These are phyloP conservation scores for Eugnorisma glareosa DNA, from an alignment of 2,888 invertebrate species.

Conservation along the genomic window DNA sequence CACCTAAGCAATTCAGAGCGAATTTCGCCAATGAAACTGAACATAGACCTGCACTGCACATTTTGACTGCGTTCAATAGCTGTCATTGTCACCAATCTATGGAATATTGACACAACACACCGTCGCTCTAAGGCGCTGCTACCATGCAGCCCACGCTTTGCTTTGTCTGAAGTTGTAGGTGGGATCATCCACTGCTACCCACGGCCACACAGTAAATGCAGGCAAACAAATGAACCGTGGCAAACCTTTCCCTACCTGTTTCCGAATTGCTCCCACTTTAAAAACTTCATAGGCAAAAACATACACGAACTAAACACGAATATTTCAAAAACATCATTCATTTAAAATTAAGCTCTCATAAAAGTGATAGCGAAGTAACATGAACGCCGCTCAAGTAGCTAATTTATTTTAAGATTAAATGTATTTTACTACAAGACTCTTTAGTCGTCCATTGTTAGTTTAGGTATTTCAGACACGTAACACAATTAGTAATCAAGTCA, in stretches of 20 bases:
- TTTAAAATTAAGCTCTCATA: constrained; percentile 26
- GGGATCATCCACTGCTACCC: neutral
- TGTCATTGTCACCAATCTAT: neutral
- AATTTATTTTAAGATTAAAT: constrained; percentile 38
- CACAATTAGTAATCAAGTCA: constrained; percentile 33
- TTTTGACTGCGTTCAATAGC: neutral
- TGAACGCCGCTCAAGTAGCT: constrained; percentile 2
- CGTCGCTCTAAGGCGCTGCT: neutral
- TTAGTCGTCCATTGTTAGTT: constrained; percentile 22
- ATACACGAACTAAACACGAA: neutral
- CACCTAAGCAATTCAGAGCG: constrained; percentile 5
- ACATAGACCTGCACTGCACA: neutral
- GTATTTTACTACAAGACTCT: constrained; percentile 22
- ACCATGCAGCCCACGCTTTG: neutral
- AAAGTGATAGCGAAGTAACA: constrained; percentile 18
- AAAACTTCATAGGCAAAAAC: neutral
- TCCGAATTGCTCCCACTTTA: neutral
- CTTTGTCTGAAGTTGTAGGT: neutral
- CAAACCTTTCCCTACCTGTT: too few species aligned
- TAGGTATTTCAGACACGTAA: constrained; percentile 32
- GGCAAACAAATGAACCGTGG: neutral
- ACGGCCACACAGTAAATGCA: neutral
- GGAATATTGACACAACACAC: neutral
- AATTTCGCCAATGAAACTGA: neutral
- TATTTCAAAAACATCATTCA: constrained; percentile 20